Evolutionary conservation across 2,113 vertebrate genomes (phyloP).

Genomic region (Corynorhinus townsendii): DNA sequence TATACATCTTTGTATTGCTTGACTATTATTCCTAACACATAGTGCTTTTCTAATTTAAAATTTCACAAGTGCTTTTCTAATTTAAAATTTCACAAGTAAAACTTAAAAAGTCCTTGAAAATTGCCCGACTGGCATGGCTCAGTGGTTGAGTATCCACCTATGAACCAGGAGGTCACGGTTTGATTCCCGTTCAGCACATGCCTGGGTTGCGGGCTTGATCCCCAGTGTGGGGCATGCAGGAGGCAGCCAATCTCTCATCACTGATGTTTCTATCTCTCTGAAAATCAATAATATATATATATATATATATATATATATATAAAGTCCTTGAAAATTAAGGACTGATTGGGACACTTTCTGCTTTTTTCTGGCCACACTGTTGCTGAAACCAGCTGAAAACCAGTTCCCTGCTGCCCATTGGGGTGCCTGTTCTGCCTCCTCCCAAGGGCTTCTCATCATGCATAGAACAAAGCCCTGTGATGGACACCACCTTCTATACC

Average conservation of each 20-base stretch:
- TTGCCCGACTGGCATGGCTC: background rate
- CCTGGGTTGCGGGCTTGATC: no score
- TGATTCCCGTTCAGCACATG: no score
- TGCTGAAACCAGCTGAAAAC: background rate
- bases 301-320: no score
- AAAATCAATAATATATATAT: no score
- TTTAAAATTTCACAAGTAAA: background rate
- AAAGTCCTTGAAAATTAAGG: background rate
- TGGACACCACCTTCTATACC: background rate
- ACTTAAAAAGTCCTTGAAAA: background rate
- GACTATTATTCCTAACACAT: background rate
- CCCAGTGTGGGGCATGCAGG: no score
- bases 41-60: background rate
- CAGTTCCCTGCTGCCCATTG: background rate
- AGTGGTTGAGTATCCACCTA: no score
- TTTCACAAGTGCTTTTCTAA: background rate
- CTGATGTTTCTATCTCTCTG: no score
- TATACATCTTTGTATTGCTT: background rate
- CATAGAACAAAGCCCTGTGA: background rate
- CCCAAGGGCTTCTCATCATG: background rate
- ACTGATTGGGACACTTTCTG: background rate
- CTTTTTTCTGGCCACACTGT: background rate
- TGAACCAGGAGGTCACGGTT: no score
- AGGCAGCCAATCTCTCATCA: no score
- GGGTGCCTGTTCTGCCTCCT: background rate